A percentile compares a stretch with the other conserved stretches of the same genome.
phyloP scores from a whole-genome alignment of 2,888 invertebrate genomes.

The Pheosia gnoma region DNA sequence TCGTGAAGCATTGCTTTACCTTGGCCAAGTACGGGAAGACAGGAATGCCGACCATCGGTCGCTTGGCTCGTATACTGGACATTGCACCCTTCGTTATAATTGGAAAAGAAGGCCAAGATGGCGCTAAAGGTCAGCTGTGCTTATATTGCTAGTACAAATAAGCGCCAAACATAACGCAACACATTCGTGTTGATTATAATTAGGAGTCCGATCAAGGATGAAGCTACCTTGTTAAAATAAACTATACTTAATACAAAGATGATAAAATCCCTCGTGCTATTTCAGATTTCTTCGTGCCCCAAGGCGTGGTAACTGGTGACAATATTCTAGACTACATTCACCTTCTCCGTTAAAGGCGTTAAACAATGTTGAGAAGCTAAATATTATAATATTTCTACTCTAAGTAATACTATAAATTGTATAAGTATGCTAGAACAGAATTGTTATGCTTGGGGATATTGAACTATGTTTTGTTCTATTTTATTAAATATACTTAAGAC shows the following conservation, averaged over 20 bases:
- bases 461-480: too few relatives aligned
- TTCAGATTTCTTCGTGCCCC: slow-evolving; percentile 14
- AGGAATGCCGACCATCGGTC: slow-evolving; percentile 83
- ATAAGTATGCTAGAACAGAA: too few relatives aligned
- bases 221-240: too few relatives aligned
- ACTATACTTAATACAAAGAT: neutral
- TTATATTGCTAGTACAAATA: neutral
- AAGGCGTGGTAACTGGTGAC: slow-evolving; percentile 14
- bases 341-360: neutral
- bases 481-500: too few relatives aligned
- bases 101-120: slow-evolving; percentile 30
- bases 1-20: slow-evolving; percentile 87
- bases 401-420: too few relatives aligned
- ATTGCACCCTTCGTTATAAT: slow-evolving; percentile 89
- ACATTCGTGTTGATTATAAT: too few relatives aligned
- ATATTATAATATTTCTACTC: too few relatives aligned
- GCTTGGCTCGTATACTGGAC: slow-evolving; percentile 89
- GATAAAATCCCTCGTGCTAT: neutral
- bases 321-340: slow-evolving; percentile 17
- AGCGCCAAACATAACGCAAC: too few relatives aligned
- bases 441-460: too few relatives aligned
- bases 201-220: too few relatives aligned
- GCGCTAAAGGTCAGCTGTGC: slow-evolving; percentile 9
- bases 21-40: slow-evolving; percentile 55
- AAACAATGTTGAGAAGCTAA: too few relatives aligned